Percentiles rank a stretch among this genome's conserved stretches.
phyloP scores from a whole-genome alignment of 2,888 invertebrate genomes.

The Plutella xylostella region DNA sequence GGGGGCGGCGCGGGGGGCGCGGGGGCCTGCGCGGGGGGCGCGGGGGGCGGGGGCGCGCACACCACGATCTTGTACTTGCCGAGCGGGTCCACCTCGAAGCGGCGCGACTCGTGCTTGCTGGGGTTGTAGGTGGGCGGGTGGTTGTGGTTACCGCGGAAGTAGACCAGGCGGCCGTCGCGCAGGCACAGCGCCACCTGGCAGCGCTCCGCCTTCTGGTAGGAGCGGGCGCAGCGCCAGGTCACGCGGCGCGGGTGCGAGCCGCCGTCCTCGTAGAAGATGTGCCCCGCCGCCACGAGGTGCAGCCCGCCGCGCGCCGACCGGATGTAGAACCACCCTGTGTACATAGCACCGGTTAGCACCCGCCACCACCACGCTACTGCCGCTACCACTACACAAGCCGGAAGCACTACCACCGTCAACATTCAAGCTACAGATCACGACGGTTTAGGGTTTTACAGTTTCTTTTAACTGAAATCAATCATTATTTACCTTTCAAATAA shows the following conservation, averaged over 20 bases:
- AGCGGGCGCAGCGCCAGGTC: constrained; percentile 61
- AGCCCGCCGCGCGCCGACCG: constrained; percentile 60
- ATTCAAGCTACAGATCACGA: no score
- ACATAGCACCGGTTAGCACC: no score
- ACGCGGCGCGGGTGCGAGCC: constrained; percentile 60
- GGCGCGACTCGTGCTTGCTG: constrained; percentile 55
- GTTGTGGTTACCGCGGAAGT: constrained; percentile 58
- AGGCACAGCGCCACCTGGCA: constrained; percentile 62
- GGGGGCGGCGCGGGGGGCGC: constrained; percentile 47
- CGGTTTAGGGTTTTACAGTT: no score
- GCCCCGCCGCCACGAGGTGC: constrained; percentile 57
- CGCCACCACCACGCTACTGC: no score
- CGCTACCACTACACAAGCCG: no score
- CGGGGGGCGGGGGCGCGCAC: constrained; percentile 20
- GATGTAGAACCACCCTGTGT: constrained; percentile 66
- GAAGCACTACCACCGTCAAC: no score
- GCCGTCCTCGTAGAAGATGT: constrained; percentile 65
- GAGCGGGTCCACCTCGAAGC: constrained; percentile 58
- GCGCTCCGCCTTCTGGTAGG: constrained; percentile 61
- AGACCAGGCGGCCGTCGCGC: constrained; percentile 57
- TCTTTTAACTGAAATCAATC: no score
- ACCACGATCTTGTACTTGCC: constrained; percentile 65
- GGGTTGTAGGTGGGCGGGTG: constrained; percentile 59
- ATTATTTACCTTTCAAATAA: no score
- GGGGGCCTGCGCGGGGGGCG: constrained; percentile 28